These are phyloP conservation scores for Hydractinia symbiolongicarpus DNA, from an alignment of 30 jellyfish, hydroid and myxozoan species.

Conservation along the genomic window DNA sequence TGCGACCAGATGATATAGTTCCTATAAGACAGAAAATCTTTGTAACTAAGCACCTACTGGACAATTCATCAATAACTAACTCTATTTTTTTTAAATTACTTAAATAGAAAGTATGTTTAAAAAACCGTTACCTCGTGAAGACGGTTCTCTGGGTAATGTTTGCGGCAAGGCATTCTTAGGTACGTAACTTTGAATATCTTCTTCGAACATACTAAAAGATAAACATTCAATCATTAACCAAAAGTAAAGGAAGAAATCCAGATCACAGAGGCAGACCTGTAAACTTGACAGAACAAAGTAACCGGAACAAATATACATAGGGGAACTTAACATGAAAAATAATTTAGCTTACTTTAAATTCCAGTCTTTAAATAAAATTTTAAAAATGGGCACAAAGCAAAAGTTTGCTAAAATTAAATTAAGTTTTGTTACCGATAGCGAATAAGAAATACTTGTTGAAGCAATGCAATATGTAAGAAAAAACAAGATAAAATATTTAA, in stretches of 20 bases:
- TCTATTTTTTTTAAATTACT: background rate
- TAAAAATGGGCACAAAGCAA: no score
- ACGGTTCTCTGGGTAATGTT: conserved; percentile 2
- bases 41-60: background rate
- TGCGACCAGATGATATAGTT: conserved; percentile 40
- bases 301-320: no score
- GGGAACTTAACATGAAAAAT: no score
- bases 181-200: conserved; percentile 77
- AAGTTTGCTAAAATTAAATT: no score
- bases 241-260: background rate
- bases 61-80: background rate
- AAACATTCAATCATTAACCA: background rate
- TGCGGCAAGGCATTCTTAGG: conserved; percentile 21
- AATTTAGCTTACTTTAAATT: no score
- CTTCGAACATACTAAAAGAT: conserved; percentile 73
- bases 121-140: background rate
- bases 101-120: background rate
- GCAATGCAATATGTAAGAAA: no score
- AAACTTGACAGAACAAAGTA: no score
- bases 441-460: no score
- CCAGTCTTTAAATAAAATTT: no score
- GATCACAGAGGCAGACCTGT: no score
- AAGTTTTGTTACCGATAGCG: no score
- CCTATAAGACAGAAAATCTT: background rate
- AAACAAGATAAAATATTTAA: no score